These are phyloP conservation scores for Chelonia mydas DNA, from an alignment of 2,797 vertebrate genomes.

Conservation along the genomic window DNA sequence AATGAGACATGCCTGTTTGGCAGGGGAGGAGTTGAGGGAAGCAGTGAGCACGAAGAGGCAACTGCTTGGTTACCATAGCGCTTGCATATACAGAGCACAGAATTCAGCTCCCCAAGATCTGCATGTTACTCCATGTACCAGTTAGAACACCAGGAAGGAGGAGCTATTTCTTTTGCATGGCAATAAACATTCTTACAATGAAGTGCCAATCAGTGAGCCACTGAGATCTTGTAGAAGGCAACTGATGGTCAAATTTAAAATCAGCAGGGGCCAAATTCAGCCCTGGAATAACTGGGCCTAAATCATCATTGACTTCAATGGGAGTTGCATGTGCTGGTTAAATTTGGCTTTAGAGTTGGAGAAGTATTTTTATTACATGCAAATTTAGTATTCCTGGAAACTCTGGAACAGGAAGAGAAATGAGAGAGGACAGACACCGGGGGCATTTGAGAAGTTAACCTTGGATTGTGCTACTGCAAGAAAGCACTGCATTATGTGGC, in stretches of 20 bases:
- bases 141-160: neutral
- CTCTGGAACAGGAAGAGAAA: neutral
- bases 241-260: neutral
- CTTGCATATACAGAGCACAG: neutral
- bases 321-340: neutral
- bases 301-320: neutral
- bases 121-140: neutral
- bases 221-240: neutral
- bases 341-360: neutral
- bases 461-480: neutral
- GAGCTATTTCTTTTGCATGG: neutral
- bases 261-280: neutral
- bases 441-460: neutral
- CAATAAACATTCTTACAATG: neutral
- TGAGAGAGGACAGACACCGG: neutral
- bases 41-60: neutral
- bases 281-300: neutral
- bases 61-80: neutral
- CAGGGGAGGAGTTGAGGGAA: neutral
- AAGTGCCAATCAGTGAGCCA: neutral
- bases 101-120: neutral
- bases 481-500: fast-evolving
- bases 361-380: neutral
- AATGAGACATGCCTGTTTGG: neutral
- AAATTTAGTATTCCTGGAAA: neutral